phyloP scores from a whole-genome alignment of 1,140 invertebrate species.

The Aphaenogaster floridana region DNA sequence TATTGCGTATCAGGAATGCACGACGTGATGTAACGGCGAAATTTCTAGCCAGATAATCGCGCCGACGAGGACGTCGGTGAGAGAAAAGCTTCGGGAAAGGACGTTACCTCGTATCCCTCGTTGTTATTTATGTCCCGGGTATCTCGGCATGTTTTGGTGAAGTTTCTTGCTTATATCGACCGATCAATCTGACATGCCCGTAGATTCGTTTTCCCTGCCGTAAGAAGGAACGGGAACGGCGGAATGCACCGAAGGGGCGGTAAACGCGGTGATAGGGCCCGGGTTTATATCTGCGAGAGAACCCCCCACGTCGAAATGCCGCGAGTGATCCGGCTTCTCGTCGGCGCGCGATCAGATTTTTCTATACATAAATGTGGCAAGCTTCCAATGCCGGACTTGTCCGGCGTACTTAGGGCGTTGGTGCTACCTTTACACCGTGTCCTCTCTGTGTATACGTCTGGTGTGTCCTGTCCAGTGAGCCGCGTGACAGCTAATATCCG shows the following conservation, averaged over 20 bases:
- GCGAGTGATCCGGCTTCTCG: conserved; percentile 67
- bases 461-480: conserved; percentile 85
- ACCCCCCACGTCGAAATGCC: conserved; percentile 55
- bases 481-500: conserved; percentile 87
- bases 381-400: conserved; percentile 73
- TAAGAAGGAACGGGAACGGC: conserved; percentile 22
- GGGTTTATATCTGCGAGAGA: conserved; percentile 65
- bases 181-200: conserved; percentile 68
- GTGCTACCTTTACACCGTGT: conserved; percentile 75
- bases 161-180: conserved; percentile 46
- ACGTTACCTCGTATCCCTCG: not conserved
- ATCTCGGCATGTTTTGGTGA: conserved; percentile 14
- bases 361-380: conserved; percentile 79
- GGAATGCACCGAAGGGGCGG: conserved; percentile 39
- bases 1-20: not conserved
- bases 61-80: not conserved
- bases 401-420: conserved; percentile 71
- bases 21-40: not conserved
- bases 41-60: conserved; percentile 22
- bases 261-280: conserved; percentile 27
- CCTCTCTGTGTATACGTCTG: conserved; percentile 68
- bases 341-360: conserved; percentile 72
- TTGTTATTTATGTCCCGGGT: conserved; percentile 34
- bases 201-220: conserved; percentile 34
- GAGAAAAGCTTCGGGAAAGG: not conserved